A percentile compares a stretch with the other conserved stretches of the same genome.
phyloP scores from a whole-genome alignment of 2,888 invertebrate genomes.

The Melanargia galathea region DNA sequence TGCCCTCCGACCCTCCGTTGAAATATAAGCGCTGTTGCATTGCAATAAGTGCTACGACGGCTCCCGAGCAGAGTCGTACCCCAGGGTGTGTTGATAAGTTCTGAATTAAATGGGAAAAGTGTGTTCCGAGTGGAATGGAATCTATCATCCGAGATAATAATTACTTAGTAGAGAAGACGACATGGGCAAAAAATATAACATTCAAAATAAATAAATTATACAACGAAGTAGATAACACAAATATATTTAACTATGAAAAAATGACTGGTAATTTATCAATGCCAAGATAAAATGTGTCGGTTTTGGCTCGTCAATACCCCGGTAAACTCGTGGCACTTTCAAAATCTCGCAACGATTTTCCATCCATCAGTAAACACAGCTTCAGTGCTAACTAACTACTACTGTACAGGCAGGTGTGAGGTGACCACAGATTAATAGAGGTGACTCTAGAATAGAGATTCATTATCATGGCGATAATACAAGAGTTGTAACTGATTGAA shows the following conservation, averaged over 20 bases:
- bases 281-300: not conserved
- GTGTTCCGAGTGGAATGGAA: constrained; percentile 4
- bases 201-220: too few species aligned
- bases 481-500: too few species aligned
- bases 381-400: too few species aligned
- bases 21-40: not conserved
- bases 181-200: not conserved
- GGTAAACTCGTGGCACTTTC: too few species aligned
- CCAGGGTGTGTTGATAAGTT: not conserved
- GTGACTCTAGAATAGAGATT: too few species aligned
- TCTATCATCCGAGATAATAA: not conserved
- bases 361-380: too few species aligned
- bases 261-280: not conserved
- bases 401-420: too few species aligned
- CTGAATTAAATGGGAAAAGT: constrained; percentile 11
- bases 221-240: too few species aligned
- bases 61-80: not conserved
- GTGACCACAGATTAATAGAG: too few species aligned
- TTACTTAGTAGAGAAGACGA: not conserved
- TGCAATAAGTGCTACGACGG: not conserved
- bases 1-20: not conserved
- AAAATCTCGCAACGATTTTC: too few species aligned
- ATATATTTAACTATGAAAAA: not conserved
- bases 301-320: too few species aligned
- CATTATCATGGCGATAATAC: too few species aligned